Evolutionary conservation across 2,797 vertebrate species (phyloP).

Genomic region (Zalophus californianus): DNA sequence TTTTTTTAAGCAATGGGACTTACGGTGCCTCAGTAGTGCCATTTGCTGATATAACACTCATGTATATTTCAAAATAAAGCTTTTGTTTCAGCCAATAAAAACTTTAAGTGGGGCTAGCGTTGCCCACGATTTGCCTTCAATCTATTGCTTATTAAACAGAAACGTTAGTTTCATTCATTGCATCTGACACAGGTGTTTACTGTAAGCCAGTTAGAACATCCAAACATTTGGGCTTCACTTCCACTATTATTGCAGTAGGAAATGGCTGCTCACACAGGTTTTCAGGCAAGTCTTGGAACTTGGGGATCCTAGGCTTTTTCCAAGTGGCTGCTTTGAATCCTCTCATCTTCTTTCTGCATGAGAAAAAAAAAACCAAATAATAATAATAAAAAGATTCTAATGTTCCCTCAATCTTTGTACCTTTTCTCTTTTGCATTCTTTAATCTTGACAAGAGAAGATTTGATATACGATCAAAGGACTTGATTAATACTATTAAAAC

Average conservation of each 20-base stretch:
- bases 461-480: conserved; percentile 56
- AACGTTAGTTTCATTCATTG: conserved; percentile 30
- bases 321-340: conserved; percentile 40
- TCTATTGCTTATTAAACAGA: conserved; percentile 45
- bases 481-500: conserved; percentile 66
- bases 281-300: conserved; percentile 23
- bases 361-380: background rate
- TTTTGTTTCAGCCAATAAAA: conserved; percentile 31
- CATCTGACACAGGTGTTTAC: background rate
- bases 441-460: conserved; percentile 63
- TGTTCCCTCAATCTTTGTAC: conserved; percentile 37
- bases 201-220: background rate
- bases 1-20: background rate
- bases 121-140: background rate
- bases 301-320: conserved; percentile 28
- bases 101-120: background rate
- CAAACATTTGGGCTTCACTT: conserved; percentile 36
- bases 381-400: background rate
- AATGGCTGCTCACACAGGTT: conserved; percentile 54
- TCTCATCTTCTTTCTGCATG: background rate
- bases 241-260: background rate
- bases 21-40: background rate
- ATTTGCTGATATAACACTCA: background rate
- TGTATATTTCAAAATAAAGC: conserved; percentile 29
- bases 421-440: conserved; percentile 51